These are phyloP conservation scores for Bufotes viridis DNA, from an alignment of 2,797 vertebrate genomes.

Conservation along the genomic window DNA sequence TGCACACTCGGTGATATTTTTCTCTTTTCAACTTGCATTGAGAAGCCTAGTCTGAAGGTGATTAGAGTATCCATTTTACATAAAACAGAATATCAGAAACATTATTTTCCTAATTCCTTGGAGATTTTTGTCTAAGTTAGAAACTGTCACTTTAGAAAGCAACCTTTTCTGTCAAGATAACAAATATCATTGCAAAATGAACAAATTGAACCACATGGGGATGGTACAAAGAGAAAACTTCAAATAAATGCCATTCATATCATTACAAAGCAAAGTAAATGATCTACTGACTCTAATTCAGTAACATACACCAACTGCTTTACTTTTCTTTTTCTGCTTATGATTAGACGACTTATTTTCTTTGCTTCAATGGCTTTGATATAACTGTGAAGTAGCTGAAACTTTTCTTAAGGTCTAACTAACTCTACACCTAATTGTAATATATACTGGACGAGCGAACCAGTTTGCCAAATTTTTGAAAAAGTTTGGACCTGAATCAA, in stretches of 20 bases:
- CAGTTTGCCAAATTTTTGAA: no score
- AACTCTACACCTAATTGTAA: no score
- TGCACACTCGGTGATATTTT: constrained; percentile 33
- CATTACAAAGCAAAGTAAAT: constrained; percentile 68
- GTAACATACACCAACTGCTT: constrained; percentile 68
- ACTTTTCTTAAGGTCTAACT: no score
- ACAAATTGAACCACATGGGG: constrained; percentile 73
- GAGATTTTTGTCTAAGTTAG: constrained; percentile 61
- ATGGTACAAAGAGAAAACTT: constrained; percentile 70
- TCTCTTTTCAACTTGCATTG: constrained; percentile 58
- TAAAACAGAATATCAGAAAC: constrained; percentile 63
- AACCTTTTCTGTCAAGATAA: constrained; percentile 71
- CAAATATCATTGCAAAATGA: constrained; percentile 68
- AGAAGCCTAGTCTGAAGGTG: constrained; percentile 58
- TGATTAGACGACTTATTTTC: constrained; percentile 4
- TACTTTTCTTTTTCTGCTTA: constrained; percentile 63
- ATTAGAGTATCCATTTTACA: constrained; percentile 63
- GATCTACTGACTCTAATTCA: constrained; percentile 68
- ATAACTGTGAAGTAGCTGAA: background rate
- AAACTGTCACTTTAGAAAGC: constrained; percentile 67
- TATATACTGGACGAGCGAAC: no score
- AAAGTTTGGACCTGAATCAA: no score
- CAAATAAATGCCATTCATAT: constrained; percentile 72
- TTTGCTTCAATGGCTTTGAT: background rate
- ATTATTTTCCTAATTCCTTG: constrained; percentile 63